A percentile compares a stretch with the other conserved stretches of the same genome.
Conservation (phyloP, 2,888 invertebrate genomes). For the Osmoderma eremita region DNA sequence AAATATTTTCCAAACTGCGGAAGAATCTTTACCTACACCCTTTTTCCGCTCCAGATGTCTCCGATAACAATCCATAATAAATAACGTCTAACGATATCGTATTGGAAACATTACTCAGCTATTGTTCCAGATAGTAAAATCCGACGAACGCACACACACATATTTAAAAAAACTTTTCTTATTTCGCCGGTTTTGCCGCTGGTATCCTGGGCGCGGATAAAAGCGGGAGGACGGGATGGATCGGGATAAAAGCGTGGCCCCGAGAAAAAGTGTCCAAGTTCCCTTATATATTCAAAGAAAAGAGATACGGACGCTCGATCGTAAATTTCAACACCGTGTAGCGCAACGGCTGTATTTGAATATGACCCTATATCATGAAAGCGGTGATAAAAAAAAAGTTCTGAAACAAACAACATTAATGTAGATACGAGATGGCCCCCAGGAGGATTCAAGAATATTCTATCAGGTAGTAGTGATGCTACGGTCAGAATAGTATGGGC, state of each 20-base stretch:
- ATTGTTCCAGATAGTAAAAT: slow-evolving; percentile 38
- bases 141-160: slow-evolving; percentile 39
- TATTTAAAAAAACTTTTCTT: slow-evolving; percentile 44
- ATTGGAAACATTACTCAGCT: slow-evolving; percentile 33
- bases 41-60: too few relatives aligned
- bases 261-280: slow-evolving; percentile 37
- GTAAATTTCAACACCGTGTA: slow-evolving; percentile 48
- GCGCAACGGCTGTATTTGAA: slow-evolving; percentile 46
- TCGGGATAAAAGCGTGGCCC: neutral
- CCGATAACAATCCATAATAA: slow-evolving; percentile 11
- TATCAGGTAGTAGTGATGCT: slow-evolving; percentile 6
- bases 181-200: slow-evolving; percentile 41
- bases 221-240: neutral
- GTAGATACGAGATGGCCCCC: slow-evolving; percentile 50
- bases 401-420: slow-evolving; percentile 54
- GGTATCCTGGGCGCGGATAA: neutral
- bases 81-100: slow-evolving; percentile 31
- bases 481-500: too few relatives aligned
- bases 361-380: slow-evolving; percentile 48
- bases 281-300: slow-evolving; percentile 44
- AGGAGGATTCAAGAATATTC: slow-evolving; percentile 42
- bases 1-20: too few relatives aligned
- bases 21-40: too few relatives aligned
- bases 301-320: slow-evolving; percentile 41
- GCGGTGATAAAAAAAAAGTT: slow-evolving; percentile 53